Evolutionary conservation across 2,888 invertebrate species (phyloP).

Genomic region (Coelinius sp.): DNA sequence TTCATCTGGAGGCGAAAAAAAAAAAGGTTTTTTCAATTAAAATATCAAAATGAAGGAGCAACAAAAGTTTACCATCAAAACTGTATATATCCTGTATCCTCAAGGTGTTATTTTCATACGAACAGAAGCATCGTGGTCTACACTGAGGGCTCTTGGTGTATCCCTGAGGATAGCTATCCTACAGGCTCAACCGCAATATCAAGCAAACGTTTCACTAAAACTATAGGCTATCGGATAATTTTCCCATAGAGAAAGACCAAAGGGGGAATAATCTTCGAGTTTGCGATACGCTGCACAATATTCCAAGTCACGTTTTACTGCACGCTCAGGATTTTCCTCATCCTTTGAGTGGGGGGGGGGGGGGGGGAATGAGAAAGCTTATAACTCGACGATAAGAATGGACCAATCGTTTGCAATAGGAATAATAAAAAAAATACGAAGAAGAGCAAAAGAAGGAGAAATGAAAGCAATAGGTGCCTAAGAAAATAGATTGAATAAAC

Average conservation of each 20-base stretch:
- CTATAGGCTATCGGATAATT: slow-evolving; percentile 58
- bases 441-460: slow-evolving; percentile 29
- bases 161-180: neutral
- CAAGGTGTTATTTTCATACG: slow-evolving; percentile 25
- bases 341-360: neutral
- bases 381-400: neutral
- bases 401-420: neutral
- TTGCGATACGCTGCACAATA: slow-evolving; percentile 18
- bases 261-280: slow-evolving; percentile 15
- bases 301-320: slow-evolving; percentile 25
- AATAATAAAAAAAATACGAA: neutral
- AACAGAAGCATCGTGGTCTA: slow-evolving; percentile 12
- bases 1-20: slow-evolving; percentile 19
- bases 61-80: slow-evolving; percentile 36
- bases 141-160: slow-evolving; percentile 2
- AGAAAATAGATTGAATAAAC: slow-evolving; percentile 63
- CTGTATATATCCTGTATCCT: slow-evolving; percentile 11
- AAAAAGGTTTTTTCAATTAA: neutral
- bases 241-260: slow-evolving; percentile 56
- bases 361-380: neutral
- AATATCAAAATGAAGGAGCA: slow-evolving; percentile 15
- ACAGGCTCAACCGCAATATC: slow-evolving; percentile 49
- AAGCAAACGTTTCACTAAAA: slow-evolving; percentile 38
- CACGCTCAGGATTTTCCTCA: slow-evolving; percentile 6
- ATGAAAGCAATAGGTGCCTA: slow-evolving; percentile 51